phyloP scores from a whole-genome alignment of 2,888 invertebrate genomes.

The Hypolimnas misippus region DNA sequence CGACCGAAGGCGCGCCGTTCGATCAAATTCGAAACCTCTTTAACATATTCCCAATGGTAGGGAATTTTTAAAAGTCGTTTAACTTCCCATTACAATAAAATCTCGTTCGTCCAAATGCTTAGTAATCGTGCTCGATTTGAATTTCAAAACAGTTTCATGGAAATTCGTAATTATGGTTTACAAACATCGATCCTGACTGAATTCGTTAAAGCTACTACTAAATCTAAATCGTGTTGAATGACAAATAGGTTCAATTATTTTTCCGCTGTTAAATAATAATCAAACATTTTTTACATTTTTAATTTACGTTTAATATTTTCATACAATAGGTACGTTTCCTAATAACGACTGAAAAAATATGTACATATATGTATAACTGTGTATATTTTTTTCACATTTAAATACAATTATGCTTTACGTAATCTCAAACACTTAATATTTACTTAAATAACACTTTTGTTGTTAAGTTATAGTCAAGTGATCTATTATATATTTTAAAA shows the following conservation, averaged over 20 bases:
- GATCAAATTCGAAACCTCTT: conserved; percentile 43
- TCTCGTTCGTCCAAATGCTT: conserved; percentile 38
- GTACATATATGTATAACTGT: no score
- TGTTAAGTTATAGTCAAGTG: no score
- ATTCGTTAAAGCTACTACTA: conserved; percentile 21
- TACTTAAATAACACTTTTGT: no score
- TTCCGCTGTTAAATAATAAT: neutral
- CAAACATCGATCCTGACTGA: conserved; percentile 34
- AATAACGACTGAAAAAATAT: no score
- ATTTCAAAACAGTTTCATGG: conserved; percentile 42
- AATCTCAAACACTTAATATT: neutral
- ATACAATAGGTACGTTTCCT: no score
- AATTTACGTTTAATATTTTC: no score
- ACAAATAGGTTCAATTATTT: conserved; percentile 12
- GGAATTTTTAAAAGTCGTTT: conserved; percentile 39
- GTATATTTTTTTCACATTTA: no score
- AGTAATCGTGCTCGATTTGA: conserved; percentile 41
- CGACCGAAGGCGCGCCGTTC: conserved; percentile 40
- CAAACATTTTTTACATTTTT: no score
- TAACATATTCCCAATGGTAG: conserved; percentile 27
- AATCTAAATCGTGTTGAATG: conserved; percentile 35
- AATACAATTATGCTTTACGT: no score
- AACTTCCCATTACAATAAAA: conserved; percentile 41
- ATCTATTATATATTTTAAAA: neutral
- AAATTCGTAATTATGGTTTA: conserved; percentile 38